Conservation (phyloP, 2,888 invertebrate genomes). For the Drosophila hamatofila region DNA sequence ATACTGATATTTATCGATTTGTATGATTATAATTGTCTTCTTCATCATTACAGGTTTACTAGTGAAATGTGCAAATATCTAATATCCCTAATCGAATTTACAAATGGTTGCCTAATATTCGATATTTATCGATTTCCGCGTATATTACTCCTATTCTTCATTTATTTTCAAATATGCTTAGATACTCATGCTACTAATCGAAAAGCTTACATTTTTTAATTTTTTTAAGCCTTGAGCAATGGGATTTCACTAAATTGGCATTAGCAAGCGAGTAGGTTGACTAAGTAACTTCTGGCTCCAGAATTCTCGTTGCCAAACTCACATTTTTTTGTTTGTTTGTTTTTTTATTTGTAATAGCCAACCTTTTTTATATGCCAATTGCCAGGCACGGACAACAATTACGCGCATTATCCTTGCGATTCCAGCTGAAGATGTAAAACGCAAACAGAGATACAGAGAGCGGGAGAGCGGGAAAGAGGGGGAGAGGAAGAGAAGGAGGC, state of each 20-base stretch:
- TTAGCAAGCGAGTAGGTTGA: not conserved
- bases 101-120: too few relatives aligned
- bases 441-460: not conserved
- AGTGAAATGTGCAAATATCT: too few relatives aligned
- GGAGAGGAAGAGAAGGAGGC: not conserved
- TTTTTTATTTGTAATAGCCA: slow-evolving; percentile 7
- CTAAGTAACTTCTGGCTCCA: slow-evolving; percentile 10
- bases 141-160: not conserved
- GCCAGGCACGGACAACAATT: slow-evolving; percentile 71
- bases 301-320: not conserved
- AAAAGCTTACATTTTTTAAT: not conserved
- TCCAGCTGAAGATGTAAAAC: slow-evolving; percentile 27
- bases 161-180: too few relatives aligned
- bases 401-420: slow-evolving; percentile 73
- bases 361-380: slow-evolving; percentile 46
- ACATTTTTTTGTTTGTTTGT: not conserved
- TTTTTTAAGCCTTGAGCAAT: not conserved
- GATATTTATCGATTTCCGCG: too few relatives aligned
- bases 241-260: not conserved
- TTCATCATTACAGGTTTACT: too few relatives aligned
- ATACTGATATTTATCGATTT: too few relatives aligned
- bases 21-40: too few relatives aligned
- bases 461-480: not conserved
- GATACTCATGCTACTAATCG: not conserved
- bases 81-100: too few relatives aligned